These are phyloP conservation scores for Stenoptilia bipunctidactyla DNA, from an alignment of 2,888 invertebrate genomes.

Conservation along the genomic window DNA sequence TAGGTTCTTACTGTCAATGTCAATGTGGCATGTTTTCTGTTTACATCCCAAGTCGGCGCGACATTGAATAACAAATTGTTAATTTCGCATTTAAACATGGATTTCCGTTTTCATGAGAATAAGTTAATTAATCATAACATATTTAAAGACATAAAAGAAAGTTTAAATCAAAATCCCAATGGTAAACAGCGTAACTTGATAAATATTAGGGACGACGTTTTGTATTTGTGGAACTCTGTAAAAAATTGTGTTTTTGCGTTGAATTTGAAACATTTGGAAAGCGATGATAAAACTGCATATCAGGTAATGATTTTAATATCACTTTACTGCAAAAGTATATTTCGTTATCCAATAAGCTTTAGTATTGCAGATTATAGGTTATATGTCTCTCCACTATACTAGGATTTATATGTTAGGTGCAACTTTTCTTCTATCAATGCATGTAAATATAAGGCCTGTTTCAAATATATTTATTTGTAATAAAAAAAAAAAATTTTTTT, in stretches of 20 bases:
- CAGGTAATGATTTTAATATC: slow-evolving; percentile 50
- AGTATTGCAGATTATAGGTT: too few relatives aligned
- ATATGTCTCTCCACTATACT: too few relatives aligned
- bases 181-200: slow-evolving; percentile 74
- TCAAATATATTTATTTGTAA: too few relatives aligned
- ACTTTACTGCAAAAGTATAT: too few relatives aligned
- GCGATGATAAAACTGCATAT: slow-evolving; percentile 61
- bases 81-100: slow-evolving; percentile 42
- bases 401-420: too few relatives aligned
- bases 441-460: too few relatives aligned
- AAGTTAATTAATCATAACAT: slow-evolving; percentile 72
- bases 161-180: slow-evolving; percentile 58
- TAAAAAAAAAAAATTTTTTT: too few relatives aligned
- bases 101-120: slow-evolving; percentile 69
- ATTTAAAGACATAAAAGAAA: slow-evolving; percentile 70
- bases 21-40: slow-evolving; percentile 12
- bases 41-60: slow-evolving; percentile 17
- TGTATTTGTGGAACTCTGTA: slow-evolving; percentile 76
- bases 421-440: too few relatives aligned
- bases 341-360: too few relatives aligned
- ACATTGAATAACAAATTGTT: background rate
- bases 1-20: slow-evolving; percentile 12
- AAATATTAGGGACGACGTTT: slow-evolving; percentile 74
- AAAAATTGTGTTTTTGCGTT: slow-evolving; percentile 75
- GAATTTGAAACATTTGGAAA: slow-evolving; percentile 66